Percentiles rank a stretch among this genome's conserved stretches.
These are phyloP conservation scores for Thumatha senex DNA, from an alignment of 2,888 invertebrate genomes.

Conservation along the genomic window DNA sequence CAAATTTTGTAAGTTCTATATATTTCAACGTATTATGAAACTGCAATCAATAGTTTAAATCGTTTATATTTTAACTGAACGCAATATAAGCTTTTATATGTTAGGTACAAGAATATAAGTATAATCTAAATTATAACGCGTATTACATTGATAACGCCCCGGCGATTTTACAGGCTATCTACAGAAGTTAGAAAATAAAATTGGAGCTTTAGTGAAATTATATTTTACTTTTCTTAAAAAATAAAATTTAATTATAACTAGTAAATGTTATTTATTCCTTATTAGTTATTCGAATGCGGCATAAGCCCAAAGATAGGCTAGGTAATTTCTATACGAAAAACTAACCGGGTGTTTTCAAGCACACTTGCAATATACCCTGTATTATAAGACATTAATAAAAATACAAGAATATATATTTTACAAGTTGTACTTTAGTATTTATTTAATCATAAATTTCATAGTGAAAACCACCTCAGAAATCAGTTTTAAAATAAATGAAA, in stretches of 20 bases:
- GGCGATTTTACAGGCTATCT: slow-evolving; percentile 44
- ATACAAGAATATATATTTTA: too few species aligned
- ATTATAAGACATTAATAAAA: too few species aligned
- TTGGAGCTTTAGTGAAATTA: slow-evolving; percentile 22
- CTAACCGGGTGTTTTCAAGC: background rate
- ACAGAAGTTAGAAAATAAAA: slow-evolving; percentile 16
- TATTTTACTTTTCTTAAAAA: slow-evolving; percentile 18
- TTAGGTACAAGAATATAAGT: background rate
- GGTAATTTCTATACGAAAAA: background rate
- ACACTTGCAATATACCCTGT: background rate
- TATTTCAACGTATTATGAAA: slow-evolving; percentile 8
- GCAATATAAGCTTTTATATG: background rate
- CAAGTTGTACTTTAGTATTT: background rate
- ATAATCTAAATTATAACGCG: background rate
- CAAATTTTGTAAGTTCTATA: too few species aligned
- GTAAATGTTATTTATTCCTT: background rate
- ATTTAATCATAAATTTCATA: background rate
- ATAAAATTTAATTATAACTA: background rate
- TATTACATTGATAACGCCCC: slow-evolving; percentile 31
- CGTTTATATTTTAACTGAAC: background rate
- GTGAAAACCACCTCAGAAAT: background rate
- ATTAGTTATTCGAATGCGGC: background rate
- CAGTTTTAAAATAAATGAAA: slow-evolving; percentile 9
- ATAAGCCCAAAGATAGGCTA: background rate
- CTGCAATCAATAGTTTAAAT: too few species aligned